Conservation (phyloP, 1,140 invertebrate genomes). For the Trichomalopsis sarcophagae region DNA sequence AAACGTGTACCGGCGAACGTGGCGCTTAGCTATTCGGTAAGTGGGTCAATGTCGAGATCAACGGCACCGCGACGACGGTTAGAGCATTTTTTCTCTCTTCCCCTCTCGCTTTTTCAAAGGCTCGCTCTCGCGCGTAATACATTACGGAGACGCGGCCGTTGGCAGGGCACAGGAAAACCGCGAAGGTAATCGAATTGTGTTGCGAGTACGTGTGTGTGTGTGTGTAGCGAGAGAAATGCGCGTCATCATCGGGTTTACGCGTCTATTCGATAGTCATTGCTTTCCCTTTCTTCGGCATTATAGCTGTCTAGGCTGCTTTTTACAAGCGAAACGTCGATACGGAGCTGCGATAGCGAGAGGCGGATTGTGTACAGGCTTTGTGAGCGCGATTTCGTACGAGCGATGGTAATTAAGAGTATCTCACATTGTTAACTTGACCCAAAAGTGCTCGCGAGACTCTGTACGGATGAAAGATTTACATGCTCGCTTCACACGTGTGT, state of each 20-base stretch:
- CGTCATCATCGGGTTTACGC: conserved; percentile 8
- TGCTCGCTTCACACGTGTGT: conserved; percentile 56
- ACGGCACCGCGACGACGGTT: conserved; percentile 11
- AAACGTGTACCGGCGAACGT: background rate
- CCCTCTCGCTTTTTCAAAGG: background rate
- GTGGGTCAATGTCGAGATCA: conserved; percentile 42
- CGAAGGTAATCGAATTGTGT: background rate
- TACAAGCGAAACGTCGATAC: background rate
- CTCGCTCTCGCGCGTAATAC: background rate
- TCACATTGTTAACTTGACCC: no score
- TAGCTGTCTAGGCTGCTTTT: no score
- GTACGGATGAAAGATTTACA: background rate
- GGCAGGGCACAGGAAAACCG: background rate
- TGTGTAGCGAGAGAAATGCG: conserved; percentile 31
- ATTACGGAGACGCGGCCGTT: background rate
- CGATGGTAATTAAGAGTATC: background rate
- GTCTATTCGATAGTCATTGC: conserved; percentile 46
- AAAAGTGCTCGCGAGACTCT: no score
- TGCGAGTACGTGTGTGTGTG: no score
- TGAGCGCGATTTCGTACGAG: background rate
- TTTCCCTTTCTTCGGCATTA: conserved; percentile 61
- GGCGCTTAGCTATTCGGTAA: background rate
- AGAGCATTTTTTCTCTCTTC: conserved; percentile 29
- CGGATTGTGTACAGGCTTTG: background rate
- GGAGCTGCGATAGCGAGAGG: background rate